A percentile compares a stretch with the other conserved stretches of the same genome.
Evolutionary conservation across 2,113 vertebrate genomes (phyloP).

Genomic region (Dolichallabes microphthalmus): DNA sequence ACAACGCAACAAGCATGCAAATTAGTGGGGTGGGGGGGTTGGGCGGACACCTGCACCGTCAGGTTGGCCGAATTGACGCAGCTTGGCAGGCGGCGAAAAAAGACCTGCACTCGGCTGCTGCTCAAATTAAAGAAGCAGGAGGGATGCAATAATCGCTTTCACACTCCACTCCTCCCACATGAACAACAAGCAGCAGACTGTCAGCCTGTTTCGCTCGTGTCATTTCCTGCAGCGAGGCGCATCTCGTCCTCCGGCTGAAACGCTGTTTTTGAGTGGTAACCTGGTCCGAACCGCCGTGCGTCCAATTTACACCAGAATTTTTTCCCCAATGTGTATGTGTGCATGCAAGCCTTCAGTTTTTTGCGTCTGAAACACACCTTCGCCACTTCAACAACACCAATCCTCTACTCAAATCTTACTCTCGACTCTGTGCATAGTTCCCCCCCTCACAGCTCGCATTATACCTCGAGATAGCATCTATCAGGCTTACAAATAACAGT

Average conservation of each 20-base stretch:
- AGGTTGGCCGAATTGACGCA: constrained; percentile 9
- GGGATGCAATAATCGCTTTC: constrained; percentile 65
- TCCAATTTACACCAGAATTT: constrained; percentile 60
- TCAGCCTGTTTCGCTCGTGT: constrained; percentile 58
- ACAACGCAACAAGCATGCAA: constrained; percentile 47
- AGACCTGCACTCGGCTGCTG: constrained; percentile 49
- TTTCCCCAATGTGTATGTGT: constrained; percentile 17
- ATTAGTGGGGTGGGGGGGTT: too few species aligned
- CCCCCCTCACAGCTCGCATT: constrained; percentile 15
- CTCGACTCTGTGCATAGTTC: constrained; percentile 18
- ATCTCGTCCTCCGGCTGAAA: constrained; percentile 61
- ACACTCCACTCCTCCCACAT: constrained; percentile 46
- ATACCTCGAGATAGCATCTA: constrained; percentile 22
- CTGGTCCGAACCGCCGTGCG: constrained; percentile 60
- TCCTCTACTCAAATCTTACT: constrained; percentile 10
- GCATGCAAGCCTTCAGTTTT: background rate
- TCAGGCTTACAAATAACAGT: constrained; percentile 16
- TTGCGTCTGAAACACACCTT: background rate
- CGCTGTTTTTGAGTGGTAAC: constrained; percentile 48
- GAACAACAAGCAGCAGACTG: constrained; percentile 39
- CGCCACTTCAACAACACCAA: constrained; percentile 19
- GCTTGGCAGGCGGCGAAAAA: background rate
- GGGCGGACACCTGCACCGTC: constrained; percentile 31
- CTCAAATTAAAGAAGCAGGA: constrained; percentile 67
- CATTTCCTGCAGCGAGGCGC: constrained; percentile 63